Evolutionary conservation across 2,113 vertebrate genomes (phyloP).

Genomic region (Equus przewalskii): DNA sequence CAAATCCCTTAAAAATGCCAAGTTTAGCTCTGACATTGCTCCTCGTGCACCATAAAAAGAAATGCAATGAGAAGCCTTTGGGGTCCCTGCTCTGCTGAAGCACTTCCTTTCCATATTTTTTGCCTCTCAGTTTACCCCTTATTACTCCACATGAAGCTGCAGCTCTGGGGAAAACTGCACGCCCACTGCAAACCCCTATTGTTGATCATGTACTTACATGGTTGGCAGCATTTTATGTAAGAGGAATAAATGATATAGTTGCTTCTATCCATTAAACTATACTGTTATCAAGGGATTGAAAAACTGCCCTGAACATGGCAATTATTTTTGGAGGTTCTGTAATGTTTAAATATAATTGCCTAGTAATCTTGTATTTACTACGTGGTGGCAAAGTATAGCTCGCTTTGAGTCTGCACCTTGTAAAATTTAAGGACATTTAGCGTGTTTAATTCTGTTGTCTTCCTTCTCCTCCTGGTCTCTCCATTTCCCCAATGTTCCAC

Average conservation of each 20-base stretch:
- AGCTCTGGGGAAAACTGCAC: constrained; percentile 45
- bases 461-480: neutral
- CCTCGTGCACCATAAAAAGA: constrained; percentile 45
- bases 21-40: constrained; percentile 55
- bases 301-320: constrained; percentile 77
- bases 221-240: constrained; percentile 76
- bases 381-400: constrained; percentile 56
- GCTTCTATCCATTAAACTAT: constrained; percentile 79
- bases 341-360: constrained; percentile 75
- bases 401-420: constrained; percentile 77
- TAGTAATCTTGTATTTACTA: constrained; percentile 80
- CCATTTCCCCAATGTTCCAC: neutral
- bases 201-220: constrained; percentile 72
- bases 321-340: constrained; percentile 81
- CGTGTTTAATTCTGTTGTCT: constrained; percentile 48
- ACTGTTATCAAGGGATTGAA: constrained; percentile 83
- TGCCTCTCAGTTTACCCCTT: constrained; percentile 67
- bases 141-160: constrained; percentile 39
- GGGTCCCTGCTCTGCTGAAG: constrained; percentile 53
- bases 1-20: constrained; percentile 69
- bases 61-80: constrained; percentile 60
- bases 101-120: constrained; percentile 25
- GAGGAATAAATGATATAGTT: constrained; percentile 78
- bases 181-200: constrained; percentile 71
- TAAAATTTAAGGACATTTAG: constrained; percentile 72